Base-by-base conservation (phyloP, 2,888 invertebrate species). In the Drosophila greeni region DNA sequence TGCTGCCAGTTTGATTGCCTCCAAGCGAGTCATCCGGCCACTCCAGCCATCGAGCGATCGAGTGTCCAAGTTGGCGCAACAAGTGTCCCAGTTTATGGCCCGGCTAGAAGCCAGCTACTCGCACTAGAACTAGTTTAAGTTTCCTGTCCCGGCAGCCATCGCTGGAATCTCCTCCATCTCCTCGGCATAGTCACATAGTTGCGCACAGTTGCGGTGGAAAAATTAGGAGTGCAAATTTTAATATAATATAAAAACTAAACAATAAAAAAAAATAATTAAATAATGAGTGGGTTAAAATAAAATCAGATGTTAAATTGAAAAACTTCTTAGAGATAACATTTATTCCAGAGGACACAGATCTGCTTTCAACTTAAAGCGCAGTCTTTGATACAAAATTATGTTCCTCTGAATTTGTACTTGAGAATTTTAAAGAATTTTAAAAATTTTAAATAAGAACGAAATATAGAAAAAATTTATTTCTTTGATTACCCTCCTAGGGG, bases 121-220 rank as follows among this genome's bases (percentile, higher is more conserved):
- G 72, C 54, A 74, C 77, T 82, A 84, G 72, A 79, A 83, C 84
- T 81, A 81, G 85, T 84, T 80, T 83, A 83, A 84, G 78, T 73
- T 82, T 82, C 83, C 83, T 80, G 84, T 73, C 75, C 76, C 73
- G 57, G 31, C 47, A 40, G 54, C 59, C 61, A 47, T 54, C 37
- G 52, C 60, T 66, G 61, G 59, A 61, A 60, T 60, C 59, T 61
- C 61, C 59, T 60, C 60, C 59, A 59, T 43, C 53, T 53, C 45
- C 49, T 54, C 20, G 56, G 12, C 64, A 52, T 24, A 53, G 65
- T 65, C 59, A 61, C 70, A 39, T 36, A 49, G 54, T 59, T 70
- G 40, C 52, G 48, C 49, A 56, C 70, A 61, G 45, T 61, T 31
- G 31, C 5, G 59, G 59, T 24, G 11, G 11, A 7, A 61, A 26